Base-by-base conservation (phyloP, 2,888 invertebrate species). In the Chloroclysta siterata region DNA sequence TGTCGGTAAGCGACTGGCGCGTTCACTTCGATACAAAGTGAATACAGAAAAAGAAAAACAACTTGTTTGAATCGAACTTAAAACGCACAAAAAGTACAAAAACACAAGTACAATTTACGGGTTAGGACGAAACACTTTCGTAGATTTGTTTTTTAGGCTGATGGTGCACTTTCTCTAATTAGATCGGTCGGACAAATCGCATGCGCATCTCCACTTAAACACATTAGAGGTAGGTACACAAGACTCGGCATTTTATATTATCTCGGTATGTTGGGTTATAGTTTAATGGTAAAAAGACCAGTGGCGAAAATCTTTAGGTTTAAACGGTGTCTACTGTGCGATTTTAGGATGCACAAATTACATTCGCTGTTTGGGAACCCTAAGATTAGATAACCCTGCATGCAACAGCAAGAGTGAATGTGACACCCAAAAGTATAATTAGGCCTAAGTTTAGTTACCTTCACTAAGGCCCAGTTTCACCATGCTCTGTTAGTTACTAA, bases 81-180 rank as follows among this genome's bases (percentile, higher is more conserved):
- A 72, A n/a, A 68, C 75, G 72, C 68, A 60, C 74, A 76, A 78
- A 73, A 74, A 70, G 75, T 74, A 72, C 50, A 36, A 55, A 55
- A 51, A 33, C 7, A 0, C 14, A 71, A 51, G 66, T 66, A 47
- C 53, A 54, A 13, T 29, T 56, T 51, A 57, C 48, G 60, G 62
- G 56, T 56, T 56, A 61, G 60, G 53, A 60, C 7, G 28, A 8
- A 29, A 7, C 68, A 70, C 67, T 69, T 71, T 71, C 70, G 67
- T 69, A 66, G 10, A 72, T 77, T 71, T 65, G 69, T 77, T 78
- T 77, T 72, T 76, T 75, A 62, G 54, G 15, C 70, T 67, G 67
- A 60, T 68, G 64, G 65, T 65, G 68, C 68, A 74, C 88, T 88
- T 88, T 88, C 88, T 85, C 88, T 83, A 81, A 82, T 46, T 83